phyloP scores from a whole-genome alignment of 2,797 vertebrate genomes.

The Aulostomus chinensis region DNA sequence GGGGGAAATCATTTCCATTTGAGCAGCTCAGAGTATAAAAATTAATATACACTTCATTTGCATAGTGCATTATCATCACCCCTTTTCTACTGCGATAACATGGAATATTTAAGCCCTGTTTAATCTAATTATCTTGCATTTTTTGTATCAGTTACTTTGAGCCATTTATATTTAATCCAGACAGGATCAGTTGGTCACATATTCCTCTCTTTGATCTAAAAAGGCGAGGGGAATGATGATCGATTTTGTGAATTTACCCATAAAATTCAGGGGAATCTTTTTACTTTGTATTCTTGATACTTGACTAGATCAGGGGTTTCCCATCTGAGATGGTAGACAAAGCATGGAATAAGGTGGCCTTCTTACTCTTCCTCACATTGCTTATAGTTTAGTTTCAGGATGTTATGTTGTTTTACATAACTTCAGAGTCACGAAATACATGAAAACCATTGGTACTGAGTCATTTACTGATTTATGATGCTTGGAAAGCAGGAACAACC shows the following conservation, averaged over 20 bases:
- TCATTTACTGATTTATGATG: no score
- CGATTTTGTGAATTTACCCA: background rate
- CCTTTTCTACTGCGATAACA: slow-evolving; percentile 17
- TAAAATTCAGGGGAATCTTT: slow-evolving; percentile 7
- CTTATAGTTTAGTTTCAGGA: no score
- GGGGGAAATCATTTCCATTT: slow-evolving; percentile 31
- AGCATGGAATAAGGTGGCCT: no score
- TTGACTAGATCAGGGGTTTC: no score
- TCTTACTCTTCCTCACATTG: no score
- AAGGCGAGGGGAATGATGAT: background rate
- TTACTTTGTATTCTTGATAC: background rate
- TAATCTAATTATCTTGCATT: background rate
- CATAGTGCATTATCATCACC: slow-evolving; percentile 11
- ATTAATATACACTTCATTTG: slow-evolving; percentile 19
- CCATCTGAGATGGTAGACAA: no score
- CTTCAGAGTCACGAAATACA: no score
- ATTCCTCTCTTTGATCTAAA: background rate
- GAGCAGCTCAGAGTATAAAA: slow-evolving; percentile 33
- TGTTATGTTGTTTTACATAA: no score
- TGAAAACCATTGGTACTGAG: no score
- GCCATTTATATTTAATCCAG: background rate
- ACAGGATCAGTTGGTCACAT: background rate
- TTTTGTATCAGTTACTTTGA: background rate
- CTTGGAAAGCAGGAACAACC: no score
- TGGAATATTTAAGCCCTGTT: slow-evolving; percentile 8